Conservation (phyloP, 2,888 invertebrate species). For the Carabus problematicus region DNA sequence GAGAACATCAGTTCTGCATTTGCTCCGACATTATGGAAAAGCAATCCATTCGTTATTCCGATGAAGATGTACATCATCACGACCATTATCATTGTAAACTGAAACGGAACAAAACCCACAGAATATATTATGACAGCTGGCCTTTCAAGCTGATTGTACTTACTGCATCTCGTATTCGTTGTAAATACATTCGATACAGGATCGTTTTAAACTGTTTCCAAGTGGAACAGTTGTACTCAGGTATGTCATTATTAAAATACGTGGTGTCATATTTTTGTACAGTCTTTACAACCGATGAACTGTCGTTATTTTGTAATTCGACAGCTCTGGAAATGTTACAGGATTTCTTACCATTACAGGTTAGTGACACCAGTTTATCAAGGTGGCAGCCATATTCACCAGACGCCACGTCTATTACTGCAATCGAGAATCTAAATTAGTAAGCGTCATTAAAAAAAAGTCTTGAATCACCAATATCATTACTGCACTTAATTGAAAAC, state of each 20-base stretch:
- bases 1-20: conserved; percentile 83
- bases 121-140: no score
- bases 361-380: conserved; percentile 71
- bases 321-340: conserved; percentile 15
- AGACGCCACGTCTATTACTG: conserved; percentile 82
- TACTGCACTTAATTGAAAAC: no score
- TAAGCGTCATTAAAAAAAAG: neutral
- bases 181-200: conserved; percentile 73
- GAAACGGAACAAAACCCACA: conserved; percentile 50
- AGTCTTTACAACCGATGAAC: conserved; percentile 24
- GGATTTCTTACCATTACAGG: conserved; percentile 69
- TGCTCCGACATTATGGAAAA: conserved; percentile 77
- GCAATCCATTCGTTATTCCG: conserved; percentile 72
- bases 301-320: conserved; percentile 22
- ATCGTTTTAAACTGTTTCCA: conserved; percentile 74
- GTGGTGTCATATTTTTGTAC: no score
- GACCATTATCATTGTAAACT: conserved; percentile 77
- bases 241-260: neutral
- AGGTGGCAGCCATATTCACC: conserved; percentile 81
- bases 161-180: conserved; percentile 78
- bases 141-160: conserved; percentile 45
- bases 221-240: conserved; percentile 65
- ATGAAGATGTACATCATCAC: conserved; percentile 72
- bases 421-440: conserved; percentile 31
- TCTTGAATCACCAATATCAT: no score